phyloP scores from a whole-genome alignment of 2,113 vertebrate genomes.

The Urocynchramus pylzowi region DNA sequence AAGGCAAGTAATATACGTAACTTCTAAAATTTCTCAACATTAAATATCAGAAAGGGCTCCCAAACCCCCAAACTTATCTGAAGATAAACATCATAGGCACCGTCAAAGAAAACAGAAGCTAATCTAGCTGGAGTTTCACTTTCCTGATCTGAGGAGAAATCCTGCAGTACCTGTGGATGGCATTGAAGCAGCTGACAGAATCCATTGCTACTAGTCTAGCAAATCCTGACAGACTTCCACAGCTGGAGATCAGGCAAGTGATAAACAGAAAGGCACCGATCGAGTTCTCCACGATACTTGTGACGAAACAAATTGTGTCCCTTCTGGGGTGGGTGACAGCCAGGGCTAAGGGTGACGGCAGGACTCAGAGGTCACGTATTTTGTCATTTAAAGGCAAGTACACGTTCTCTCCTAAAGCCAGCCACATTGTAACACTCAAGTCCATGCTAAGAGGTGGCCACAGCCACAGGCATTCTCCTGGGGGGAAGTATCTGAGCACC shows the following conservation, averaged over 20 bases:
- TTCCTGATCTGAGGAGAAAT: constrained; percentile 30
- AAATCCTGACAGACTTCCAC: background rate
- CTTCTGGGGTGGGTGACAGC: background rate
- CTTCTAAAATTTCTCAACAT: constrained; percentile 4
- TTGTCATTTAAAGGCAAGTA: background rate
- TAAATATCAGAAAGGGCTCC: constrained; percentile 29
- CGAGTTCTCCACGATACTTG: background rate
- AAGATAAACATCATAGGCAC: constrained; percentile 54
- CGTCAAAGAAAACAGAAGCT: constrained; percentile 42
- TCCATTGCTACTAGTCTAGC: background rate
- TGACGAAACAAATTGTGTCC: background rate
- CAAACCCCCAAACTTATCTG: background rate
- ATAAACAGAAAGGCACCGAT: constrained; percentile 33
- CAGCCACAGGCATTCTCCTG: background rate
- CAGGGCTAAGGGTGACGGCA: background rate
- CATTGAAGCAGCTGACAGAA: background rate
- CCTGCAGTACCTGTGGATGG: background rate
- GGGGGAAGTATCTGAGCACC: background rate
- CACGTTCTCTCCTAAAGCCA: background rate
- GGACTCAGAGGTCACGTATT: background rate
- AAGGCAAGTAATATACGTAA: constrained; percentile 39
- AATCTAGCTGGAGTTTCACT: constrained; percentile 20
- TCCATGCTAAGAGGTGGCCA: background rate
- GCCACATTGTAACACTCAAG: background rate
- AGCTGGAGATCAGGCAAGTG: background rate